Conservation (phyloP, 1,140 invertebrate species). For the Cydia pomonella region DNA sequence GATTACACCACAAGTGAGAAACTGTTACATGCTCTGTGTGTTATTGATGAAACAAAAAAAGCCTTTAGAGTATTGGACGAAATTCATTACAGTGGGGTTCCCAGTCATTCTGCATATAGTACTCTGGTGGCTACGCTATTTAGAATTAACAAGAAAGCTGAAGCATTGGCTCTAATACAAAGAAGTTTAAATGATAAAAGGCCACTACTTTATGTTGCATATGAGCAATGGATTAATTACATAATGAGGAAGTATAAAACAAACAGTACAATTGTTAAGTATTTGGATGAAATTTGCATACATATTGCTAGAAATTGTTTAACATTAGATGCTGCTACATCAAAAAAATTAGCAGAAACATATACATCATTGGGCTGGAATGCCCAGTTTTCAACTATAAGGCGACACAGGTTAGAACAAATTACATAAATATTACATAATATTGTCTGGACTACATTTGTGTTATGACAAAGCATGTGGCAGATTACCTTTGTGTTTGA, state of each 20-base stretch:
- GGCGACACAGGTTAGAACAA: conserved; percentile 51
- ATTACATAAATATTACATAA: too few species aligned
- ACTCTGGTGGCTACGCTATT: conserved; percentile 81
- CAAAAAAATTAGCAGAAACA: conserved; percentile 52
- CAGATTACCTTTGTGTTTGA: too few species aligned
- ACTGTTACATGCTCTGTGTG: conserved; percentile 82
- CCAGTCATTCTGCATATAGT: conserved; percentile 67
- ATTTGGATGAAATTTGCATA: conserved; percentile 77
- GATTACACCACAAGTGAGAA: conserved; percentile 82
- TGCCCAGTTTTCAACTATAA: conserved; percentile 51
- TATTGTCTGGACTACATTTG: too few species aligned
- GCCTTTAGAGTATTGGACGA: conserved; percentile 82
- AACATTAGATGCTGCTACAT: conserved; percentile 50
- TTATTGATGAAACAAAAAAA: conserved; percentile 83
- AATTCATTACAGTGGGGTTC: conserved; percentile 72
- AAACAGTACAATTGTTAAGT: conserved; percentile 60
- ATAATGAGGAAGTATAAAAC: conserved; percentile 71
- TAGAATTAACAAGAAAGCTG: conserved; percentile 76
- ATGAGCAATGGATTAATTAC: conserved; percentile 74
- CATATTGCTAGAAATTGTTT: conserved; percentile 68
- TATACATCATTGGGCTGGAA: conserved; percentile 64
- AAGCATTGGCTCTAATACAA: conserved; percentile 81
- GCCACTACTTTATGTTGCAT: conserved; percentile 53
- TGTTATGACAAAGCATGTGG: too few species aligned
- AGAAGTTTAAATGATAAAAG: conserved; percentile 62